Percentiles rank a stretch among this genome's conserved stretches.
Evolutionary conservation across 2,113 vertebrate species (phyloP).

Genomic region (Stercorarius parasiticus): DNA sequence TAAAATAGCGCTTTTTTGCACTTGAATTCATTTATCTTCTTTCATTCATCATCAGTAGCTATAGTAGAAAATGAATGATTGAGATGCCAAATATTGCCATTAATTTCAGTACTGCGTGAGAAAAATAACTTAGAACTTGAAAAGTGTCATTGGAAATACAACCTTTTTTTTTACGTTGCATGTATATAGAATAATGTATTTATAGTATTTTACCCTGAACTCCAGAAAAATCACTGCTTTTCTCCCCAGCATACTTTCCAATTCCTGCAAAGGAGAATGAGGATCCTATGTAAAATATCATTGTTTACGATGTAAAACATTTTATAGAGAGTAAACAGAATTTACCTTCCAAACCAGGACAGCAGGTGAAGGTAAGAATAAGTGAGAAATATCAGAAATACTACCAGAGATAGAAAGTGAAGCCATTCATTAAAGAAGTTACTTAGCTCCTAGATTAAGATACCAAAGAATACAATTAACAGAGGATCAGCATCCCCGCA

Average conservation of each 20-base stretch:
- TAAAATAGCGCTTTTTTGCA: neutral
- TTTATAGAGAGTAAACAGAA: neutral
- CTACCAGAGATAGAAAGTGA: neutral
- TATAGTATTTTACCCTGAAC: neutral
- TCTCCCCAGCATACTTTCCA: neutral
- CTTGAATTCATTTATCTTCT: neutral
- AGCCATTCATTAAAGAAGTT: neutral
- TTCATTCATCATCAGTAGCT: neutral
- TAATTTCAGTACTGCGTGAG: neutral
- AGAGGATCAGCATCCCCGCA: neutral
- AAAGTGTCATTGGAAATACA: neutral
- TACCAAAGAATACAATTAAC: neutral
- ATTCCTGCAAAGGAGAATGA: neutral
- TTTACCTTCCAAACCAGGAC: neutral
- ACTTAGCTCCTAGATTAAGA: neutral
- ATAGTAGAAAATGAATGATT: neutral
- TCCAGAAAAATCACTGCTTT: neutral
- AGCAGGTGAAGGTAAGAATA: neutral
- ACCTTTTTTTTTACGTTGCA: neutral
- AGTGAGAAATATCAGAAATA: neutral
- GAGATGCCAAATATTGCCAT: neutral
- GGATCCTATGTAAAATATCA: neutral
- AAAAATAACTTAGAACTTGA: neutral
- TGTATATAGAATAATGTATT: neutral
- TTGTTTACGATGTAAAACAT: neutral